A percentile compares a stretch with the other conserved stretches of the same genome.
phyloP scores from a whole-genome alignment of 2,113 vertebrate genomes.

The Conger conger region DNA sequence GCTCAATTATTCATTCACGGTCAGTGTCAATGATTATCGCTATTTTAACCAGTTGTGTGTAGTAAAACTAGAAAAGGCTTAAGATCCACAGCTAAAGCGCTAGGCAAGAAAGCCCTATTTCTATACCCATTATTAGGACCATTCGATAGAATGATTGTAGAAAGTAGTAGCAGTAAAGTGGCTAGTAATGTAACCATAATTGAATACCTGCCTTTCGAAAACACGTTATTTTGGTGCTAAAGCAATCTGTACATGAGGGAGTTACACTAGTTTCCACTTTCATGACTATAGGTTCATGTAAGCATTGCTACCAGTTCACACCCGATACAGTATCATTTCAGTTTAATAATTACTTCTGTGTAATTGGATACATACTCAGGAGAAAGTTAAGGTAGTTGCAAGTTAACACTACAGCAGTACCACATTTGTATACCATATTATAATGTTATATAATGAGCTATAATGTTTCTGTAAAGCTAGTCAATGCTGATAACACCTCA shows the following conservation, averaged over 20 bases:
- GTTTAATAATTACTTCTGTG: background rate
- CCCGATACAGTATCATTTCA: background rate
- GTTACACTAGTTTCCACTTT: background rate
- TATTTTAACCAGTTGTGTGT: conserved; percentile 10
- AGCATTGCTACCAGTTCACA: background rate
- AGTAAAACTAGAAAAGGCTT: background rate
- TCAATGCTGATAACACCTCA: background rate
- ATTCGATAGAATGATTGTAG: background rate
- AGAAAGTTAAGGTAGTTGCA: background rate
- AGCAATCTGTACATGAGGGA: conserved; percentile 4
- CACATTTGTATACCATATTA: background rate
- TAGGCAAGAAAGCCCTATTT: background rate
- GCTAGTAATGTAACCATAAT: background rate
- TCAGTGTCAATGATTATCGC: conserved; percentile 18
- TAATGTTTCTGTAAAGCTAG: background rate
- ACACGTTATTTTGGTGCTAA: background rate
- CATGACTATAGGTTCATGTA: background rate
- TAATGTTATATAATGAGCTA: background rate
- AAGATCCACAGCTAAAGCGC: background rate
- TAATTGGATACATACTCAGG: background rate
- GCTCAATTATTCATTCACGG: background rate
- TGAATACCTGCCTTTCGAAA: background rate
- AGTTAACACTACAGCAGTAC: background rate
- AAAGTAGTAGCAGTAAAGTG: background rate
- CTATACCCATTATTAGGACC: background rate